Conservation (phyloP, 2,113 vertebrate genomes). For the Neodon shergylaensis region DNA sequence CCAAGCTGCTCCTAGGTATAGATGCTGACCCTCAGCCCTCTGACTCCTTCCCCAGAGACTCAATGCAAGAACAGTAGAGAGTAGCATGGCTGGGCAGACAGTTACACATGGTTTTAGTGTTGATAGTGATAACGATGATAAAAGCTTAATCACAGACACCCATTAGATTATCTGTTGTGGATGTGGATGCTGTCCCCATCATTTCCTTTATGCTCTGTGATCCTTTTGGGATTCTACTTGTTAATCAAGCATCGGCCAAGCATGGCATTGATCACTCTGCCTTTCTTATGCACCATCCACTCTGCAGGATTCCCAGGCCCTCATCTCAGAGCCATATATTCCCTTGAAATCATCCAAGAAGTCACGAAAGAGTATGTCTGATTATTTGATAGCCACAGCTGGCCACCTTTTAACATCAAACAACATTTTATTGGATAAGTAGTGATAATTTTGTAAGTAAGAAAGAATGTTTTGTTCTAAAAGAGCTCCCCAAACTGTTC, state of each 20-base stretch:
- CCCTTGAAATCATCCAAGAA: conserved; percentile 26
- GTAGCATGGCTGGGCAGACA: not conserved
- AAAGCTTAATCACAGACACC: not conserved
- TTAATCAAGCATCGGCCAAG: not conserved
- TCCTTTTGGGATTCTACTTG: not conserved
- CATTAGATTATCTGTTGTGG: not conserved
- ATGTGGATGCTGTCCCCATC: not conserved
- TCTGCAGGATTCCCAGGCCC: not conserved
- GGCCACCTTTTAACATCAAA: not conserved
- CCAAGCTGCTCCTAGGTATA: not conserved
- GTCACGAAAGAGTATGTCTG: not conserved
- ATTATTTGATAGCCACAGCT: conserved; percentile 15
- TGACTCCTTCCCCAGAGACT: not conserved
- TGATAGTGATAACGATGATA: not conserved
- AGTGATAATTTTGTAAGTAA: conserved; percentile 31
- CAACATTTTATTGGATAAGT: not conserved
- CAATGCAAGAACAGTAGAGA: not conserved
- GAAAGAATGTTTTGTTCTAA: not conserved
- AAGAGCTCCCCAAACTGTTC: not conserved
- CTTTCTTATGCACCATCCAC: not conserved
- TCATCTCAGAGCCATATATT: not conserved
- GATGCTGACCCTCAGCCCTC: not conserved
- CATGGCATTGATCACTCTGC: not conserved
- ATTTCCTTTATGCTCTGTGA: not conserved
- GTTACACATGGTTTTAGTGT: conserved; percentile 5